Base-by-base conservation (phyloP, 2,113 vertebrate species). In the Hippocampus abdominalis region DNA sequence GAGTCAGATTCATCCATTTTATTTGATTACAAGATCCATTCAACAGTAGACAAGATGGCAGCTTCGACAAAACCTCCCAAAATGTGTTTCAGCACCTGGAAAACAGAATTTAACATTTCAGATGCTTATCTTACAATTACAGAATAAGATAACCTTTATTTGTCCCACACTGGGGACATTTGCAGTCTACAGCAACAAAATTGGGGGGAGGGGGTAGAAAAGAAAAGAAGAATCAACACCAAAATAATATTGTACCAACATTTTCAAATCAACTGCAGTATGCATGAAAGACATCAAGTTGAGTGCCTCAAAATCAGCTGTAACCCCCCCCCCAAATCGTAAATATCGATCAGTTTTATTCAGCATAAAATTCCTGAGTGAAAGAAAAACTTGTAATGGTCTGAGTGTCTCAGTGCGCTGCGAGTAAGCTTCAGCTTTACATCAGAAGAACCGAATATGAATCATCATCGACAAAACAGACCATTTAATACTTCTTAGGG, bases 341-440 rank as follows among this genome's bases (percentile, higher is more conserved):
- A n/a, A n/a, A n/a, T n/a, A 7, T 72, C 36, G 0, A 57, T 11
- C 2, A n/a, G 1, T 7, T 23, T 2, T n/a, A 2, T 10, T 36
- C 10, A 9, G 10, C 10, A 64, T 62, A 4, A 42, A 7, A 18
- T 11, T 1, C 2, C 40, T 73, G 18, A 39, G 21, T 27, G 9
- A 6, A 32, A 63, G 25, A 10, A 68, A 0, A 25, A 32, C 12
- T 27, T 13, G 0, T 0, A 51, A 11, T 6, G 4, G 76, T 76
- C 72, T 6, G 80, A 81, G 57, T 15, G 80, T 77, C 85, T 87
- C 87, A 87, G 87, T 89, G 83, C 87, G 87, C 87, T 89, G 87
- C 85, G 87, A 84, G 85, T 74, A 76, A 2, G 77, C 87, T 74
- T 89, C 87, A 89, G 23, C 70, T 68, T 15, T 10, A 49, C 0